Base-by-base conservation (phyloP, 2,888 invertebrate species). In the Melipona bicolor region DNA sequence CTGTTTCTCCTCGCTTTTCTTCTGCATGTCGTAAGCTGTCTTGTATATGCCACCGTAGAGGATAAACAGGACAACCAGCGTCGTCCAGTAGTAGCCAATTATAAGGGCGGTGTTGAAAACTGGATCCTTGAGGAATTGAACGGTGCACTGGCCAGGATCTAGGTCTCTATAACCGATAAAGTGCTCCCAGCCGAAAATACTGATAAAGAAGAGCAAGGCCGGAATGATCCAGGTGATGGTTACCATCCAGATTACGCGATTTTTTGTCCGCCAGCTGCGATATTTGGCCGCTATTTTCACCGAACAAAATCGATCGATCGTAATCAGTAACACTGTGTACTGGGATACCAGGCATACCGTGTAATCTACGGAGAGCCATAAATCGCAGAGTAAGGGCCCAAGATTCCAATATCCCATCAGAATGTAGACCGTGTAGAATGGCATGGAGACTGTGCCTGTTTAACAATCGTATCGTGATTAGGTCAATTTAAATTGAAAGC, bases 171-270 rank as follows among this genome's bases (percentile, higher is more conserved):
- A 97, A 32, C 99, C 99, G 68, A 98, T 97, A 93, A 99, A 99
- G 94, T 99, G 98, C 93, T 99, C 99, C 99, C 99, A 99, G 65
- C 99, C 99, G 93, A 99, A 99, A 89, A 99, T 99, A 86, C 99
- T 98, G 88, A 98, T 98, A 95, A 99, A 99, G 95, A 99, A 99
- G 17, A 99, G 95, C 80, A 99, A 95, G 1, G 98, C 98, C 69
- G 99, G 99, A 90, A 99, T 97, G 77, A 99, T 97, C 99, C 99
- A 99, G 0, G 99, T 99, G 67, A 98, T 97, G 6, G 98, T 97
- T 2, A 99, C 98, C 98, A 99, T 99, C 96, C 98, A 97, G 84
- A 99, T 97, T 21, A 99, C 99, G 90, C 98, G 96, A 86, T 97
- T 97, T 93, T 99, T 98, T 6, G 99, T 99, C 76, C 99, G 96